phyloP scores from a whole-genome alignment of 2,888 invertebrate species.

The Sarcophaga caerulescens region DNA sequence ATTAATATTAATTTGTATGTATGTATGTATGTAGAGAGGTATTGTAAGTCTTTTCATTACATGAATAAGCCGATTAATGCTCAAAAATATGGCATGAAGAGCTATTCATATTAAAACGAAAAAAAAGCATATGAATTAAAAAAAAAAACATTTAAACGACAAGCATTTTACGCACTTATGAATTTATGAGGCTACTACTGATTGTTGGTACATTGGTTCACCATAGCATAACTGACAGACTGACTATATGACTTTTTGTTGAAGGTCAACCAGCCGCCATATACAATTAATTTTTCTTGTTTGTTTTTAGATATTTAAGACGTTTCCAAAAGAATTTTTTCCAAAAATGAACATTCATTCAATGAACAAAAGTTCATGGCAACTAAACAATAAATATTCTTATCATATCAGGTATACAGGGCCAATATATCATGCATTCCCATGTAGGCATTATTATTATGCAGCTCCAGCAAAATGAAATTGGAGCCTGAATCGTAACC shows the following conservation, averaged over 20 bases:
- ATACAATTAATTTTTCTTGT: constrained; percentile 22
- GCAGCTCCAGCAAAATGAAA: background rate
- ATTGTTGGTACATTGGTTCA: constrained; percentile 23
- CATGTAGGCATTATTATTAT: too few species aligned
- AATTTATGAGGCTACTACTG: constrained; percentile 25
- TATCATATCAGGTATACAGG: background rate
- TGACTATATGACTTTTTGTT: constrained; percentile 38
- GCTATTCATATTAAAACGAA: background rate
- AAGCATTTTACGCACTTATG: constrained; percentile 59
- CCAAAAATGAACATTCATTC: background rate
- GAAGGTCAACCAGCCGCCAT: constrained; percentile 62
- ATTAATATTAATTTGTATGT: too few species aligned
- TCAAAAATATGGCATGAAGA: too few species aligned
- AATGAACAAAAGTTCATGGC: constrained; percentile 42
- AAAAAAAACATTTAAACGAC: background rate
- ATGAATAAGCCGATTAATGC: too few species aligned
- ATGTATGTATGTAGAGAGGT: too few species aligned
- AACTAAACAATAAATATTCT: background rate
- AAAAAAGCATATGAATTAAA: background rate
- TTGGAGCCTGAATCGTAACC: background rate
- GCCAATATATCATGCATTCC: background rate
- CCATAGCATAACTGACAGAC: background rate
- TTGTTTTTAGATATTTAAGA: background rate
- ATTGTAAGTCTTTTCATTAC: too few species aligned
- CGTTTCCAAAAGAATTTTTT: constrained; percentile 10